Conservation (phyloP, 2,797 vertebrate species). For the Clarias laeviceps region DNA sequence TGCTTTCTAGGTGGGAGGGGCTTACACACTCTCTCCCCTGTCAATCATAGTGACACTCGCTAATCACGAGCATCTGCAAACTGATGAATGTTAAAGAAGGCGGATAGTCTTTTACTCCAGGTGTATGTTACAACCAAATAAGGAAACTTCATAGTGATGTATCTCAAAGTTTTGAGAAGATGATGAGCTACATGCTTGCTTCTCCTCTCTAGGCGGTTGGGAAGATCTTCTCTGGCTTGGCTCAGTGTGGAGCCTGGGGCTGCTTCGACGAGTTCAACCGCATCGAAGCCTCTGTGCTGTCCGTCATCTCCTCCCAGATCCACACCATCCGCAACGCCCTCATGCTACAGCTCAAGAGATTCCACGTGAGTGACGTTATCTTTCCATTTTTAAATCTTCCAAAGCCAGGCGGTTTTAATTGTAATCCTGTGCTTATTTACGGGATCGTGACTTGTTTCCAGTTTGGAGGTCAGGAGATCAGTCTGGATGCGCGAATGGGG, state of each 20-base stretch:
- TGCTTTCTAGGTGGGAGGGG: not conserved
- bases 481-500: conserved; percentile 86
- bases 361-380: conserved; percentile 78
- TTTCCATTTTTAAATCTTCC: not conserved
- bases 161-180: not conserved
- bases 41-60: not conserved
- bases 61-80: not conserved
- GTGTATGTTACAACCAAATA: not conserved
- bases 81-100: not conserved
- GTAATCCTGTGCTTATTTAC: conserved; percentile 6
- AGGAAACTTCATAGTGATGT: not conserved
- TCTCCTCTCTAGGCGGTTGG: conserved; percentile 83
- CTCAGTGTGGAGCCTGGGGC: conserved; percentile 97
- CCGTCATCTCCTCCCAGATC: conserved; percentile 96
- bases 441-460: conserved; percentile 57
- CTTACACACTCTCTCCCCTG: not conserved
- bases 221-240: conserved; percentile 93
- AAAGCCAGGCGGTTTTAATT: not conserved
- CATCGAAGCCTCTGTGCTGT: conserved; percentile 95
- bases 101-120: not conserved
- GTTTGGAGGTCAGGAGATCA: conserved; percentile 96
- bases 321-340: conserved; percentile 93
- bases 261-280: conserved; percentile 99
- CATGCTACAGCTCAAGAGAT: conserved; percentile 83
- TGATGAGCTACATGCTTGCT: not conserved